Conservation (phyloP, 2,888 invertebrate species). For the Metacarcinus magister region DNA sequence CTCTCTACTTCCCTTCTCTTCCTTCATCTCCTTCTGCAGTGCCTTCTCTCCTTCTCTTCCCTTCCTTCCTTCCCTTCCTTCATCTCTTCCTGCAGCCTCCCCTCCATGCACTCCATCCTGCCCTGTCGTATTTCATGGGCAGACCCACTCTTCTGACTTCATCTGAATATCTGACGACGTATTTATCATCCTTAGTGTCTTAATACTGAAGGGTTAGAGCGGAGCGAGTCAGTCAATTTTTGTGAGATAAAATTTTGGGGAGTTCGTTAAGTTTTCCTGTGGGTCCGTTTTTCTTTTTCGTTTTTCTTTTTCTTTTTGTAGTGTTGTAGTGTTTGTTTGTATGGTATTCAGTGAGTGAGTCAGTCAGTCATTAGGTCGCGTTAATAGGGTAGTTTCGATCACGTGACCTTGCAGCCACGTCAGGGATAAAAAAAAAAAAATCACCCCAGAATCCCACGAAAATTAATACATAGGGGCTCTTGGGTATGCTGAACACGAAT, state of each 20-base stretch:
- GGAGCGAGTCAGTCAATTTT: background rate
- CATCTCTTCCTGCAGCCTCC: background rate
- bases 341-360: too few species aligned
- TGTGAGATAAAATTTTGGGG: background rate
- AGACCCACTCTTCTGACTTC: background rate
- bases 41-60: background rate
- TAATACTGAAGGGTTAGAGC: background rate
- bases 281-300: background rate
- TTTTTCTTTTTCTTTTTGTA: background rate
- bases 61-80: background rate
- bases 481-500: too few species aligned
- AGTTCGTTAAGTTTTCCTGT: background rate
- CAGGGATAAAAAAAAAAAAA: too few species aligned
- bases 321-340: too few species aligned
- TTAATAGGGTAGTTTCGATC: too few species aligned
- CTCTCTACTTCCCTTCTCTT: background rate
- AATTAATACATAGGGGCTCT: too few species aligned
- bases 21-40: background rate
- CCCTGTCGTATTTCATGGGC: background rate
- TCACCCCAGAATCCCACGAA: too few species aligned
- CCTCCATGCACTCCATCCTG: background rate
- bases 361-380: too few species aligned
- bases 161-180: conserved; percentile 35
- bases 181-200: conserved; percentile 34
- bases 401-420: too few species aligned